These are phyloP conservation scores for Todus mexicanus DNA, from an alignment of 2,797 vertebrate species.

Conservation along the genomic window DNA sequence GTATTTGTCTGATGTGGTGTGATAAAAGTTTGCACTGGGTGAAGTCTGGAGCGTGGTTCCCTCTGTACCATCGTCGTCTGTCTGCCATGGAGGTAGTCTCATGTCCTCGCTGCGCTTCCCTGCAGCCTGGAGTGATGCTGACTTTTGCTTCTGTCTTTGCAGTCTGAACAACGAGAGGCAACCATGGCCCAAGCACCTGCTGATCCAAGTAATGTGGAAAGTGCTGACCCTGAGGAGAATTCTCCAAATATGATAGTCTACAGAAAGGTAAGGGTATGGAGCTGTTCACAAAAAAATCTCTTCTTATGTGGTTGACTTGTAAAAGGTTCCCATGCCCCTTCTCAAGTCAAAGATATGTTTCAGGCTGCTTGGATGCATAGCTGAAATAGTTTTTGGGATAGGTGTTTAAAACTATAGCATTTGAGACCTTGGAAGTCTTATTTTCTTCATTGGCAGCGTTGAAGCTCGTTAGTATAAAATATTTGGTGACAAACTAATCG, in stretches of 20 bases:
- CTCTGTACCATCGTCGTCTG: not conserved
- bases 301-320: accelerated
- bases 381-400: not conserved
- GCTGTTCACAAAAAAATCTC: not conserved
- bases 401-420: not conserved
- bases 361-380: not conserved
- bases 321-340: not conserved
- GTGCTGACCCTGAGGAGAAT: slow-evolving; percentile 85
- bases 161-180: slow-evolving; percentile 57
- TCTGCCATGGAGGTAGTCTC: not conserved
- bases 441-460: not conserved
- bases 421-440: not conserved
- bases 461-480: not conserved
- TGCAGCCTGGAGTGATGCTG: not conserved
- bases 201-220: slow-evolving; percentile 77
- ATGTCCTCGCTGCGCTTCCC: not conserved
- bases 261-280: slow-evolving; percentile 83
- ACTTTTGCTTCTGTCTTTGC: slow-evolving; percentile 52
- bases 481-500: not conserved
- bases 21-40: not conserved
- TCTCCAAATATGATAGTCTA: slow-evolving; percentile 98
- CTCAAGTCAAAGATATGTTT: not conserved
- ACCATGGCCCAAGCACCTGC: slow-evolving; percentile 87
- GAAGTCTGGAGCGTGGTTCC: not conserved
- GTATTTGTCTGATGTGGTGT: not conserved